Percentiles rank a stretch among this genome's conserved stretches.
Evolutionary conservation across 1,140 invertebrate species (phyloP).

Genomic region (Ectropis grisescens): DNA sequence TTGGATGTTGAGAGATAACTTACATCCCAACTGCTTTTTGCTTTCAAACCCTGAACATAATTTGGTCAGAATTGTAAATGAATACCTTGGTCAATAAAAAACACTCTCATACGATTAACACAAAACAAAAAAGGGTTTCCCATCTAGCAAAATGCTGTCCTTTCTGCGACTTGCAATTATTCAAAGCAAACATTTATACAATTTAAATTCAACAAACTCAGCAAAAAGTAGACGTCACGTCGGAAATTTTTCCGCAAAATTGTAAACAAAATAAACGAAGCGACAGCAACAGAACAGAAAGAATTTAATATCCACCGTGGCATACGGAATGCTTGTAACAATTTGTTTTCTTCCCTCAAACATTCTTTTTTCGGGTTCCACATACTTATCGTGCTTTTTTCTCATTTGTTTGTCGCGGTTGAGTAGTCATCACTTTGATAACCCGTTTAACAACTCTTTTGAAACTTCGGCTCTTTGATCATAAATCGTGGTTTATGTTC

Average conservation of each 20-base stretch:
- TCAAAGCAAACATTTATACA: conserved; percentile 23
- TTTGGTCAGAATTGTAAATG: no score
- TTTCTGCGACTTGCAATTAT: no score
- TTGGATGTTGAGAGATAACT: no score
- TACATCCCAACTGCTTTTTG: no score
- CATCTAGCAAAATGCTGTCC: no score
- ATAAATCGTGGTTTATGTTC: not conserved
- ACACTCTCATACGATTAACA: no score
- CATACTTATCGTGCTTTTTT: conserved; percentile 13
- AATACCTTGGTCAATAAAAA: no score
- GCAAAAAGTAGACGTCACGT: conserved; percentile 28
- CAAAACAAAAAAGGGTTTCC: no score
- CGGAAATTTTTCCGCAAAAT: conserved; percentile 27
- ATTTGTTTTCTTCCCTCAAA: conserved; percentile 40
- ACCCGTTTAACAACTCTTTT: no score
- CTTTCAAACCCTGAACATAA: no score
- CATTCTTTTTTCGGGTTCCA: conserved; percentile 25
- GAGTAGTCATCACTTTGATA: conserved; percentile 1
- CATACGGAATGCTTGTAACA: conserved; percentile 34
- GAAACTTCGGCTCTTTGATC: not conserved
- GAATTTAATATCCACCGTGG: conserved; percentile 52
- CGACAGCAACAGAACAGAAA: conserved; percentile 37
- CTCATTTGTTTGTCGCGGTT: conserved; percentile 10
- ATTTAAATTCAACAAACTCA: conserved; percentile 22
- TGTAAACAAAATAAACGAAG: conserved; percentile 41